A percentile compares a stretch with the other conserved stretches of the same genome.
phyloP scores from a whole-genome alignment of 2,888 invertebrate species.

The Mystacides longicornis region DNA sequence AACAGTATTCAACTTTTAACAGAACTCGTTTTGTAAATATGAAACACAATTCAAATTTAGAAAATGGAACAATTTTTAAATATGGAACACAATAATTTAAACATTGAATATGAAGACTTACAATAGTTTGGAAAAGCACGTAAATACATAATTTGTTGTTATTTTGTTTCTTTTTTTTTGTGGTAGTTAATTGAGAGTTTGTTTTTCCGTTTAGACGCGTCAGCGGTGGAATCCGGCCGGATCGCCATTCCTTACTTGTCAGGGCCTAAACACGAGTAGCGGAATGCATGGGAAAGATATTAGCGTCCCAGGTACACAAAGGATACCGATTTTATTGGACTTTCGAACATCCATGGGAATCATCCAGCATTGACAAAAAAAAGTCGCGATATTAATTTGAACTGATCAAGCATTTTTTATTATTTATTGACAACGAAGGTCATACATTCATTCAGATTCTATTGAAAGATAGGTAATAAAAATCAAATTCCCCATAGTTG shows the following conservation, averaged over 20 bases:
- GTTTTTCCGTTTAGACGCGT: background rate
- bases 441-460: background rate
- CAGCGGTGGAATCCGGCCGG: background rate
- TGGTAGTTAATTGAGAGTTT: background rate
- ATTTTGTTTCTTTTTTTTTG: background rate
- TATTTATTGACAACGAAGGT: background rate
- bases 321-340: background rate
- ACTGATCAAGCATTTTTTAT: background rate
- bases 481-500: background rate
- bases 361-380: background rate
- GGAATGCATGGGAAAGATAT: constrained; percentile 9
- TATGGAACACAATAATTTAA: too few relatives aligned
- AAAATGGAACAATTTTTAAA: too few relatives aligned
- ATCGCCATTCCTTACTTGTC: background rate
- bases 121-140: too few relatives aligned
- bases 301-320: background rate
- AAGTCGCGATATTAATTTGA: background rate
- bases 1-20: too few relatives aligned
- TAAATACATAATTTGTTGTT: too few relatives aligned
- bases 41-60: too few relatives aligned
- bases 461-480: background rate
- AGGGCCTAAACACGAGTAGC: constrained; percentile 8
- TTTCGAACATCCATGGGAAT: constrained; percentile 1
- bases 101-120: too few relatives aligned
- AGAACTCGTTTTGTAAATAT: too few relatives aligned